Base-by-base conservation (phyloP, 2,888 invertebrate genomes). In the Apeira syringaria region DNA sequence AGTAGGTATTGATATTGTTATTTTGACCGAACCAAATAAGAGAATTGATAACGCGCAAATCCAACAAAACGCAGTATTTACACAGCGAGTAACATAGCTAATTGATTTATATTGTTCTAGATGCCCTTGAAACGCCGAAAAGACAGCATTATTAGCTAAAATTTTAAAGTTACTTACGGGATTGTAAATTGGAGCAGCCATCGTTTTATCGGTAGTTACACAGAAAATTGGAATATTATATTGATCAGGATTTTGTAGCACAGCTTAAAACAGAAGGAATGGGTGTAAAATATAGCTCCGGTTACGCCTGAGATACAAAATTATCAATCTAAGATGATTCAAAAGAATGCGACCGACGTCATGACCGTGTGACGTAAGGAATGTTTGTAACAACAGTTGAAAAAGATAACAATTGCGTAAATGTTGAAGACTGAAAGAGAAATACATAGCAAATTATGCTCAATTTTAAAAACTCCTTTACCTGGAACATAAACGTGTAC, bases 121-220 rank as follows among this genome's bases (percentile, higher is more conserved):
- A 66, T 67, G 83, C 73, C 85, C 83, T 84, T 84, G 80, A 72
- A 68, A 55, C 38, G 57, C 60, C 65, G 61, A 39, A 41, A 53
- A 32, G 28, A 13, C 41, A 26, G 49, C 50, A 47, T 56, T 46
- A 46, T 50, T 27, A 37, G 42, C 22, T 11, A 30, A 31, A 33
- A 31, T 38, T 29, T 33, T 29, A 50, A 44, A 38, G 37, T 10
- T 34, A 72, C 87, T 78, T 64, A 88, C 87, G 49, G 87, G 87
- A 50, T 74, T 86, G 68, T 83, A 87, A 15, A 87, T 82, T 1
- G 80, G 72, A 41, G 74, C 68, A 42, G 83, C 74, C 87, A 87
- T 87, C 39, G 50, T 66, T 66, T 53, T 37, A 26, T 17, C 7
- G 20, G 42, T 28, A 37, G 43, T 47, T 53, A 50, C 56, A 10